A percentile compares a stretch with the other conserved stretches of the same genome.
phyloP scores from a whole-genome alignment of 2,113 vertebrate species.

The Orthonyx spaldingii region DNA sequence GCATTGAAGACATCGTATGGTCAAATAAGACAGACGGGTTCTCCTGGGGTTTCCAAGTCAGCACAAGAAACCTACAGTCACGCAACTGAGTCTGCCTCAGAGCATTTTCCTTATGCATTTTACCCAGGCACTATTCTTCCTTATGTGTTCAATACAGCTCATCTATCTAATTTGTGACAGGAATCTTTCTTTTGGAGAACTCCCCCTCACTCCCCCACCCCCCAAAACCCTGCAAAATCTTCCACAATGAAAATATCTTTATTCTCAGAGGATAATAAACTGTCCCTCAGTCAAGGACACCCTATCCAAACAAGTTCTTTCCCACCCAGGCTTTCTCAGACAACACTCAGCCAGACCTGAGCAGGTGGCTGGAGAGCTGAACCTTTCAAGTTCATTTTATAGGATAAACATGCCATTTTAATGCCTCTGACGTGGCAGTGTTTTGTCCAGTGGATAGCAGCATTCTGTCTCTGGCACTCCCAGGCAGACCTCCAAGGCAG shows the following conservation, averaged over 20 bases:
- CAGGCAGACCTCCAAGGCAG: neutral
- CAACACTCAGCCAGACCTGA: neutral
- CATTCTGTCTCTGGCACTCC: neutral
- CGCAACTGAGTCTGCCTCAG: neutral
- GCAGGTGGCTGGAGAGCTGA: neutral
- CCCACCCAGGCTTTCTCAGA: neutral
- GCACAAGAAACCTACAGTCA: neutral
- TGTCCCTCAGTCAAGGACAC: neutral
- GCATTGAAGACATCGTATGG: neutral
- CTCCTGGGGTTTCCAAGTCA: neutral
- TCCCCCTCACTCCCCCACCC: too few species aligned
- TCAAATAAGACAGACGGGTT: neutral
- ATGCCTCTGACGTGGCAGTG: neutral
- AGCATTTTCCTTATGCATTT: neutral
- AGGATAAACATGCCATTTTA: neutral
- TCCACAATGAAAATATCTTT: neutral
- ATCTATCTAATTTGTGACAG: neutral
- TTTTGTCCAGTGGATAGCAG: neutral
- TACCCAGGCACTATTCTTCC: neutral
- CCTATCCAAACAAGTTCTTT: neutral
- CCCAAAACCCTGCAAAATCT: neutral
- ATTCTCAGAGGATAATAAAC: neutral
- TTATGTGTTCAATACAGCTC: neutral
- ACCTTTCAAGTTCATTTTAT: neutral
- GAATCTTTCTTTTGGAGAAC: neutral